A percentile compares a stretch with the other conserved stretches of the same genome.
phyloP scores from a whole-genome alignment of 2,113 vertebrate species.

The Upupa epops region DNA sequence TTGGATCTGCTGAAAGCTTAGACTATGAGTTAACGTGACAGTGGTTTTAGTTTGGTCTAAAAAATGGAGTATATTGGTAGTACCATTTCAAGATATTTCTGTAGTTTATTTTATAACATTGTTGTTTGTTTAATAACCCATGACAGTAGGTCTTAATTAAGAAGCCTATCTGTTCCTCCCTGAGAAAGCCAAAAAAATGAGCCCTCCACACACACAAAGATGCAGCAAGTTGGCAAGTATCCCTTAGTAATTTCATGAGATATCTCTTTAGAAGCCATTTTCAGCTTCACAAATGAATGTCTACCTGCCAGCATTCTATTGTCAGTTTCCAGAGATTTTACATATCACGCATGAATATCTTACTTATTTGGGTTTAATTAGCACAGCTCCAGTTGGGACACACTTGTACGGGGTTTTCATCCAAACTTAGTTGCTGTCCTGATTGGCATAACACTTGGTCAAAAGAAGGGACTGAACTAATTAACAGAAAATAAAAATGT shows the following conservation, averaged over 20 bases:
- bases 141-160: background rate
- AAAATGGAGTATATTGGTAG: background rate
- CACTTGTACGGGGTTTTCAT: background rate
- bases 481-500: background rate
- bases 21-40: background rate
- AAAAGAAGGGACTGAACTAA: background rate
- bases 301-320: background rate
- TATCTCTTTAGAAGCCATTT: background rate
- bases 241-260: background rate
- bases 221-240: background rate
- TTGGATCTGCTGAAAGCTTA: conserved; percentile 30
- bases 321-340: background rate
- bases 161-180: background rate
- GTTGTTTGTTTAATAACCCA: background rate
- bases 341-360: background rate
- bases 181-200: background rate
- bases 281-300: background rate
- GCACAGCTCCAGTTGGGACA: background rate
- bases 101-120: background rate
- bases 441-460: background rate
- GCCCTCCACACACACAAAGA: background rate
- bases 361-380: conserved; percentile 12
- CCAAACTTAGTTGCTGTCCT: background rate
- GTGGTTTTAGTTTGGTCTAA: background rate
- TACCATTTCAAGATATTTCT: background rate